Percentiles rank a stretch among this genome's conserved stretches.
These are phyloP conservation scores for Prionailurus bengalensis DNA, from an alignment of 2,113 vertebrate genomes.

Conservation along the genomic window DNA sequence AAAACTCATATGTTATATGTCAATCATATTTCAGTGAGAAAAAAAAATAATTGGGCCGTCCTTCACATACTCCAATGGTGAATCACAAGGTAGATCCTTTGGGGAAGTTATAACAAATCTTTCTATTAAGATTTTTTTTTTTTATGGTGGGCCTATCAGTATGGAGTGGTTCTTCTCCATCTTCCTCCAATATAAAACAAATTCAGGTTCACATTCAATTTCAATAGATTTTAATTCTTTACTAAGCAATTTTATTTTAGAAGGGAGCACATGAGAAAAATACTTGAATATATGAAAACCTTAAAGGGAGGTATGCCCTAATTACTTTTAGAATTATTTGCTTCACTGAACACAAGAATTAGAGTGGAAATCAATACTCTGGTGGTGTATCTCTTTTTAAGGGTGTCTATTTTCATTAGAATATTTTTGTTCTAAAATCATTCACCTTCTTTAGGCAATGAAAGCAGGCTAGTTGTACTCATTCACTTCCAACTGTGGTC, in stretches of 20 bases:
- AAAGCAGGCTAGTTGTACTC: neutral
- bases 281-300: neutral
- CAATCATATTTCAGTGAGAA: neutral
- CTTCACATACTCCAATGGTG: neutral
- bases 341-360: slow-evolving; percentile 46
- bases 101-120: slow-evolving; percentile 8
- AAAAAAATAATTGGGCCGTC: neutral
- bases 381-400: neutral
- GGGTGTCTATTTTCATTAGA: neutral
- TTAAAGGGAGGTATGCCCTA: neutral
- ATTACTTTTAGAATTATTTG: slow-evolving; percentile 4
- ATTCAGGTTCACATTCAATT: neutral
- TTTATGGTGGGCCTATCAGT: neutral
- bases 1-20: neutral
- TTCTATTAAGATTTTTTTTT: neutral
- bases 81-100: neutral
- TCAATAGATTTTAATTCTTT: neutral
- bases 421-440: slow-evolving; percentile 35
- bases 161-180: neutral
- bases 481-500: neutral
- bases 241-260: neutral
- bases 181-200: slow-evolving; percentile 26
- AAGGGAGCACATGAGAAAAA: slow-evolving; percentile 49
- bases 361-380: neutral
- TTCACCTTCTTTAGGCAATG: neutral